These are phyloP conservation scores for Eupithecia vulgata DNA, from an alignment of 2,888 invertebrate species.

Conservation along the genomic window DNA sequence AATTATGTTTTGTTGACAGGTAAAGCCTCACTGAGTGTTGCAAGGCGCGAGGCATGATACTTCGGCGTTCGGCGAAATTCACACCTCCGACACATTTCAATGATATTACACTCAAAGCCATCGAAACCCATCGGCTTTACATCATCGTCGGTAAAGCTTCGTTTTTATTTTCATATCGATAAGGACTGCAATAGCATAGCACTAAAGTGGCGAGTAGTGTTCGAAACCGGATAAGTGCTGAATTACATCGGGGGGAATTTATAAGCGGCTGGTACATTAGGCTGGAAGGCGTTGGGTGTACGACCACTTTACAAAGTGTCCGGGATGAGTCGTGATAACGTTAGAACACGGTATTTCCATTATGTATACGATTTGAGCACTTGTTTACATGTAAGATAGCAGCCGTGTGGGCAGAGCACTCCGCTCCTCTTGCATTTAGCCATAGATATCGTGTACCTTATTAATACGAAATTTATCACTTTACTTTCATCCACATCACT, in stretches of 20 bases:
- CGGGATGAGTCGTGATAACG: conserved; percentile 83
- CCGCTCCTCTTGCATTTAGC: conserved; percentile 64
- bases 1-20: conserved; percentile 54
- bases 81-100: conserved; percentile 45
- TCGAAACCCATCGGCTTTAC: conserved; percentile 42
- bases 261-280: conserved; percentile 62
- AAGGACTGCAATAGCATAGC: conserved; percentile 48
- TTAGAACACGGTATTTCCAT: conserved; percentile 84
- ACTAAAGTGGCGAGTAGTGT: conserved; percentile 44
- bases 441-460: conserved; percentile 47
- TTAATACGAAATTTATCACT: conserved; percentile 45
- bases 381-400: conserved; percentile 82
- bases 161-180: conserved; percentile 57
- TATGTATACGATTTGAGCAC: conserved; percentile 84
- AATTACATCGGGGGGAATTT: conserved; percentile 66
- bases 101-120: conserved; percentile 47
- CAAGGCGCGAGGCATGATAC: conserved; percentile 58
- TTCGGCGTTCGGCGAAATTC: conserved; percentile 49
- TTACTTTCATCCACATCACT: conserved; percentile 16
- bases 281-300: conserved; percentile 62
- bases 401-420: conserved; percentile 60
- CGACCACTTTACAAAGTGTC: conserved; percentile 83
- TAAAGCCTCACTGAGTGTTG: conserved; percentile 78
- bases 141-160: conserved; percentile 51
- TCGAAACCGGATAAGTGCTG: conserved; percentile 67